phyloP scores from a whole-genome alignment of 2,797 vertebrate genomes.

The Lophius americanus region DNA sequence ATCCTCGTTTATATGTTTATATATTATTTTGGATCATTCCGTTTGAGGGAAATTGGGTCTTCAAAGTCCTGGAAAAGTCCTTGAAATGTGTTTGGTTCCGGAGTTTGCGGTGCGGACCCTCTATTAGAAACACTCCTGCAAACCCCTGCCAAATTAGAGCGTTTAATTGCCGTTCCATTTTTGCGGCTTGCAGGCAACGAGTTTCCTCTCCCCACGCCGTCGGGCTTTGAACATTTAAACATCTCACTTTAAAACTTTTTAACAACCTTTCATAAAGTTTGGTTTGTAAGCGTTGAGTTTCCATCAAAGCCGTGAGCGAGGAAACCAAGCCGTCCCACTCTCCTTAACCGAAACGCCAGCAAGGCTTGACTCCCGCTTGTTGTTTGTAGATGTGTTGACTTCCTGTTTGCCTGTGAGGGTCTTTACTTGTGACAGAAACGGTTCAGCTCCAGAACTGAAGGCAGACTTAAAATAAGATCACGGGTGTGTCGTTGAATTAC shows the following conservation, averaged over 20 bases:
- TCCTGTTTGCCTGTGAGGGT: not conserved
- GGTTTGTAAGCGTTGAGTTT: constrained; percentile 49
- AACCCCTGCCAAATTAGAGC: constrained; percentile 74
- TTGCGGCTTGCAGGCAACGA: constrained; percentile 48
- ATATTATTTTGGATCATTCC: too few species aligned
- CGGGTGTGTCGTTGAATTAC: too few species aligned
- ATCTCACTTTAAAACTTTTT: constrained; percentile 56
- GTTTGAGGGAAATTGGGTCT: too few species aligned
- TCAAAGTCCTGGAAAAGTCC: too few species aligned
- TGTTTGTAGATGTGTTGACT: too few species aligned
- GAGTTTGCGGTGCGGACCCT: constrained; percentile 39
- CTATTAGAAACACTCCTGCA: constrained; percentile 63
- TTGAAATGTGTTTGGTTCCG: constrained; percentile 35
- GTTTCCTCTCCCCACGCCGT: constrained; percentile 53
- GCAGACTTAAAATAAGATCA: too few species aligned
- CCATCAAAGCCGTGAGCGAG: constrained; percentile 66
- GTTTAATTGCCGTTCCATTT: constrained; percentile 65
- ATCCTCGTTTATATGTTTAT: too few species aligned
- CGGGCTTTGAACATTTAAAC: constrained; percentile 66
- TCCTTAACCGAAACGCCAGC: not conserved
- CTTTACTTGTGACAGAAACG: constrained; percentile 22
- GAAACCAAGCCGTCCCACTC: constrained; percentile 54
- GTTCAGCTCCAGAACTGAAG: too few species aligned
- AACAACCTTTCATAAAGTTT: constrained; percentile 62
- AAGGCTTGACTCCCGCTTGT: constrained; percentile 47